Evolutionary conservation across 2,888 invertebrate species (phyloP), one percentile per base, ranked within the genome.

Genomic region (Drosophila prolongata): DNA sequence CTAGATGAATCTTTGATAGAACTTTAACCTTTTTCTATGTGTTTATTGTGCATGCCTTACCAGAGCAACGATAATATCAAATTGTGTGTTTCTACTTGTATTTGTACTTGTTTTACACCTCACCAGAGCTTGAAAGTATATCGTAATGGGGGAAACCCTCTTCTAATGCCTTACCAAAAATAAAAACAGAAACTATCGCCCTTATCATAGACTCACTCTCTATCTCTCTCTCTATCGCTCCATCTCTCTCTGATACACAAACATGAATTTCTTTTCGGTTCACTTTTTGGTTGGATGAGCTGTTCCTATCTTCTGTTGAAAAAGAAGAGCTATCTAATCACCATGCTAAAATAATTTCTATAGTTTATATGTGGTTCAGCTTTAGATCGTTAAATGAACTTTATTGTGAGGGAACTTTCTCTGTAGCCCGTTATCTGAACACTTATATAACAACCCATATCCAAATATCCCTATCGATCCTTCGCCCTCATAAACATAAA

Each of bases 331-430:
- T 27, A 46, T 46, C 70, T 74, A 79, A 90, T 91, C 92, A 91
- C 92, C 92, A 92, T 89, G 83, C 91, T 92, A 90, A 92, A 92
- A 92, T 91, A 91, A 91, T 92, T 92, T 92, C 92, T 92, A 86
- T 91, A 86, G 90, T 91, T 91, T 91, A 92, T 92, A 91, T 92
- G 92, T 92, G 92, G 92, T 91, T 91, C 91, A 92, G 92, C 92
- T 92, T 92, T 92, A 90, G 91, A 84, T 68, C 27, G 44, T 46
- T 78, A 76, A 62, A 24, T 55, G 50, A 46, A 37, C 40, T 8
- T 19, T 13, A 40, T 38, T 59, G 30, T 61, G 34, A 38, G 34
- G 37, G n/a, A 16, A 19, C 44, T 34, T 34, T 58, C 52, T 35
- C 53, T 8, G 27, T 19, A 16, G 30, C 19, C 19, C 8, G n/a